Conservation (phyloP, 2,113 vertebrate species). For the Ptychochromis oligacanthus region DNA sequence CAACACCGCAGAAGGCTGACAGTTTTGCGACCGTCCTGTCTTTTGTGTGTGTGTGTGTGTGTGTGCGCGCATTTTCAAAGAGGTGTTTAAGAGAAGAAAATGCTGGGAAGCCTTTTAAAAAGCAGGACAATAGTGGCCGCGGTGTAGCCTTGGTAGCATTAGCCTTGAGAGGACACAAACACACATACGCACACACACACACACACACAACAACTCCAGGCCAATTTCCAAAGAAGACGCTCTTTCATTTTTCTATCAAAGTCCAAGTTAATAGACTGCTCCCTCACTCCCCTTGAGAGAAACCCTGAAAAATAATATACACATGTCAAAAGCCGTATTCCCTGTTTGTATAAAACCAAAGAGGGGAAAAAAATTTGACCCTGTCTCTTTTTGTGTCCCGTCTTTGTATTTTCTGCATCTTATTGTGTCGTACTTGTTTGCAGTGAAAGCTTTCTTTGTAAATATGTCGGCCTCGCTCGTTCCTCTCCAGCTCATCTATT, state of each 20-base stretch:
- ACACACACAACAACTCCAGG: conserved; percentile 10
- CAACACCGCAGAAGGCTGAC: neutral
- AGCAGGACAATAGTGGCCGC: conserved; percentile 35
- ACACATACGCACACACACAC: conserved; percentile 34
- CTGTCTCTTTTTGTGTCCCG: conserved; percentile 10
- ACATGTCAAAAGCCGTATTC: conserved; percentile 48
- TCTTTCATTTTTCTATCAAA: conserved; percentile 72
- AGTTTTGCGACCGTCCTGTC: conserved; percentile 5
- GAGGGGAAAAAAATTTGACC: neutral
- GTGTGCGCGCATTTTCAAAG: conserved; percentile 29
- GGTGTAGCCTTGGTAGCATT: conserved; percentile 57
- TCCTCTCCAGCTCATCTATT: conserved; percentile 33
- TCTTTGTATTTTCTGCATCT: conserved; percentile 31
- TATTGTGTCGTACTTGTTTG: conserved; percentile 39
- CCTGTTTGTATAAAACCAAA: conserved; percentile 34
- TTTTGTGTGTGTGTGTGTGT: neutral
- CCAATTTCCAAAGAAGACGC: conserved; percentile 36
- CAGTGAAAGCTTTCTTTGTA: conserved; percentile 44
- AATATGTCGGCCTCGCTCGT: conserved; percentile 20
- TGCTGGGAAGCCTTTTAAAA: conserved; percentile 30
- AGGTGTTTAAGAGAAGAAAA: conserved; percentile 25
- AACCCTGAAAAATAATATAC: conserved; percentile 63
- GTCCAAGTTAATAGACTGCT: conserved; percentile 61
- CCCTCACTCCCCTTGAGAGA: conserved; percentile 59
- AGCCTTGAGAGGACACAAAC: conserved; percentile 59